phyloP scores from a whole-genome alignment of 2,888 invertebrate genomes.

The Selenia dentaria region DNA sequence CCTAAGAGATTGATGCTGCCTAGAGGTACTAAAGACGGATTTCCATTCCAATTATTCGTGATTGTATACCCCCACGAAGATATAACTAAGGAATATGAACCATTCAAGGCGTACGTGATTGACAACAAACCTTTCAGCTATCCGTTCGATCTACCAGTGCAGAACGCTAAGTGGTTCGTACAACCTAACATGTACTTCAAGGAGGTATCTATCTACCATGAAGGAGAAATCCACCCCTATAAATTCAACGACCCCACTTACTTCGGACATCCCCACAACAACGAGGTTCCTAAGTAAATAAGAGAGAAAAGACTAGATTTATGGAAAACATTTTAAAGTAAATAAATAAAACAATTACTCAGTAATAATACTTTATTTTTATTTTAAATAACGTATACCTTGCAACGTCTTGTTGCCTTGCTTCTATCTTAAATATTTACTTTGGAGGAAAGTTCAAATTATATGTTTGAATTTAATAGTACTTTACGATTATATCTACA shows the following conservation, averaged over 20 bases:
- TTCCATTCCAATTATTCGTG: constrained; percentile 87
- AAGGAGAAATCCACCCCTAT: constrained; percentile 62
- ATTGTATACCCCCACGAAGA: constrained; percentile 83
- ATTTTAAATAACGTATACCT: too few species aligned
- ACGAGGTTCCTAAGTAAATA: constrained; percentile 46
- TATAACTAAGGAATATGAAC: constrained; percentile 57
- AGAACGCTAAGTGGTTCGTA: constrained; percentile 68
- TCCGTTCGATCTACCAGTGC: constrained; percentile 84
- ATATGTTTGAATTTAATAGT: too few species aligned
- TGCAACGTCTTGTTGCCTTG: too few species aligned
- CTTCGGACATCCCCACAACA: constrained; percentile 35
- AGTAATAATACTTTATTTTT: not conserved
- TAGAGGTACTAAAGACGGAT: constrained; percentile 88
- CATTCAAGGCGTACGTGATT: constrained; percentile 50
- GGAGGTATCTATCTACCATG: constrained; percentile 83
- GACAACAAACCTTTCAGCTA: constrained; percentile 84
- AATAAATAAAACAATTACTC: not conserved
- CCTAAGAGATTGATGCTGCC: constrained; percentile 89
- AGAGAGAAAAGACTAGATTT: constrained; percentile 36
- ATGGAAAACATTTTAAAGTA: constrained; percentile 13
- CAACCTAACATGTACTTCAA: constrained; percentile 86
- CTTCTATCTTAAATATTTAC: too few species aligned
- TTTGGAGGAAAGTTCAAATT: too few species aligned
- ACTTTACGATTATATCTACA: too few species aligned
- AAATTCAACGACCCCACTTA: constrained; percentile 50